These are phyloP conservation scores for Eurytoma adleriae DNA, from an alignment of 2,888 invertebrate species.

Conservation along the genomic window DNA sequence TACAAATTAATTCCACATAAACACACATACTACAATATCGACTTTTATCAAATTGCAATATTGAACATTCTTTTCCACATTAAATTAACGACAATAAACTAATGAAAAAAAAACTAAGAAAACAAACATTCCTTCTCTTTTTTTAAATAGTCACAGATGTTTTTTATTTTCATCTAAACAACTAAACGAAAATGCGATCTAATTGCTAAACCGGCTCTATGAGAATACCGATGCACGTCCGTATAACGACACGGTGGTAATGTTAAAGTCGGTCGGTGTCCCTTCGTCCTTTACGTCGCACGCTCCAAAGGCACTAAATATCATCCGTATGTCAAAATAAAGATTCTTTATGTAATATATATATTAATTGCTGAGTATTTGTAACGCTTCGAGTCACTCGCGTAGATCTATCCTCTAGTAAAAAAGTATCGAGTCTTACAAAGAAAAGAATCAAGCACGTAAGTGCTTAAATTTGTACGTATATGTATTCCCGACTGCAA, in stretches of 20 bases:
- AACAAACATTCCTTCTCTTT: slow-evolving; percentile 43
- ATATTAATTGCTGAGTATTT: slow-evolving; percentile 45
- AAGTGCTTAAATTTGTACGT: slow-evolving; percentile 31
- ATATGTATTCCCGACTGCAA: slow-evolving; percentile 18
- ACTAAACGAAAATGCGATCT: slow-evolving; percentile 22
- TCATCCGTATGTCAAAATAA: slow-evolving; percentile 46
- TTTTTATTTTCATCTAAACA: slow-evolving; percentile 8
- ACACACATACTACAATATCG: slow-evolving; percentile 48
- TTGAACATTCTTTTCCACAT: slow-evolving; percentile 48
- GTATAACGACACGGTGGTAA: no score
- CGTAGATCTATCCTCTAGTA: slow-evolving; percentile 24
- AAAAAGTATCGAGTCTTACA: slow-evolving; percentile 39
- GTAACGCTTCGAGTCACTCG: slow-evolving; percentile 35
- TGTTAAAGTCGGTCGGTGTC: slow-evolving; percentile 13
- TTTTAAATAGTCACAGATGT: slow-evolving; percentile 20
- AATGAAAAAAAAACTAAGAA: slow-evolving; percentile 39
- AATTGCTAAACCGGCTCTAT: slow-evolving; percentile 32
- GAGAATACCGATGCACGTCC: slow-evolving; percentile 4
- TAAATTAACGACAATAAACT: slow-evolving; percentile 43
- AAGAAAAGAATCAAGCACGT: slow-evolving; percentile 16
- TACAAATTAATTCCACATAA: slow-evolving; percentile 55
- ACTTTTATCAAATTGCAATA: slow-evolving; percentile 40
- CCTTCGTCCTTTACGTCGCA: slow-evolving; percentile 8
- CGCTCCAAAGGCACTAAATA: slow-evolving; percentile 53
- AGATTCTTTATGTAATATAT: slow-evolving; percentile 3